Base-by-base conservation (phyloP, 1,140 invertebrate genomes). In the Laupala kohalensis region DNA sequence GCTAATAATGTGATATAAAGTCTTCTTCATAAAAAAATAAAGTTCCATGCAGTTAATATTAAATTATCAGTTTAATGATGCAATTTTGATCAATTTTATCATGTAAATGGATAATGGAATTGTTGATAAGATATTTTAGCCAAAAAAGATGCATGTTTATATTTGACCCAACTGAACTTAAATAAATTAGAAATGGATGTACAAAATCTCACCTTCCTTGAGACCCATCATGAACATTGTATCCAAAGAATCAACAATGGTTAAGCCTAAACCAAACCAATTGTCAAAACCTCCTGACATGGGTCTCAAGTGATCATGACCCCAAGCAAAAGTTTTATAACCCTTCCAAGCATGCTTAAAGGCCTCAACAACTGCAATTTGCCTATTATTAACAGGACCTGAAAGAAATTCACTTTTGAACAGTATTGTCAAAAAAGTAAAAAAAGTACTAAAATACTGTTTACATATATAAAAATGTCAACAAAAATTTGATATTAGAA, bases 161-260 rank as follows among this genome's bases (percentile, higher is more conserved):
- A n/a, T n/a, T n/a, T n/a, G n/a, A n/a, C n/a, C n/a, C n/a, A n/a
- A n/a, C n/a, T n/a, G n/a, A n/a, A n/a, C n/a, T n/a, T n/a, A n/a
- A n/a, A n/a, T n/a, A n/a, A n/a, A n/a, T n/a, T n/a, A n/a, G n/a
- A n/a, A n/a, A n/a, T n/a, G n/a, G n/a, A n/a, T n/a, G n/a, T n/a
- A n/a, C n/a, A n/a, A n/a, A n/a, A n/a, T n/a, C 75, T 75, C 83
- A 95, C 94, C 94, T 82, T 94, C 87, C 77, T 88, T 87, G 66
- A 97, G 81, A 71, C 90, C 91, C 94, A 97, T 96, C 70, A 97
- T 94, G 76, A 92, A 93, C 75, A 96, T 87, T 0, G 95, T 97
- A 79, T 97, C 95, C 71, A 97, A 79, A 1, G 91, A 87, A 83
- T 97, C 95, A 5, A 97, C 87, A 75, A 97, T 91, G 4, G 92